These are phyloP conservation scores for Pseudanteris insignis DNA, from an alignment of 2,888 invertebrate genomes.

Conservation along the genomic window DNA sequence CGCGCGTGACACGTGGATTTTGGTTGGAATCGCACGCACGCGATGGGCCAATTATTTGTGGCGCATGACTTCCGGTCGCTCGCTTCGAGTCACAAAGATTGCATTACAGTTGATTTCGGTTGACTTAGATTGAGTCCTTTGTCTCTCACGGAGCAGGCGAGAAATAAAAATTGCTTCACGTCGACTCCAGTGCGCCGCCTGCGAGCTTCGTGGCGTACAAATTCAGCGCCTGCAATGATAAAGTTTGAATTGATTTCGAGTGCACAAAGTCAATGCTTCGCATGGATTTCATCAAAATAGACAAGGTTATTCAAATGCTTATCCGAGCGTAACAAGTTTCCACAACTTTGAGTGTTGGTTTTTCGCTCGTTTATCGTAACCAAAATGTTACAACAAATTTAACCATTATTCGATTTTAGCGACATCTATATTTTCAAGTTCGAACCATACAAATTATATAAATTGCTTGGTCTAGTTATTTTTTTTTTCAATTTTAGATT, in stretches of 20 bases:
- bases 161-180: conserved; percentile 60
- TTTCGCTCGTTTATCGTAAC: conserved; percentile 2
- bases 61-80: background rate
- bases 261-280: conserved; percentile 15
- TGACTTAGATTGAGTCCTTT: conserved; percentile 45
- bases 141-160: conserved; percentile 26
- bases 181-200: conserved; percentile 75
- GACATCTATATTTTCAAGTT: too few species aligned
- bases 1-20: too few species aligned
- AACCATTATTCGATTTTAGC: too few species aligned
- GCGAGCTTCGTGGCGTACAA: conserved; percentile 86
- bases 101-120: conserved; percentile 23
- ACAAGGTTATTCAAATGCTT: too few species aligned
- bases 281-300: conserved; percentile 3
- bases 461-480: too few species aligned
- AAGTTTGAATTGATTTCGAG: conserved; percentile 29
- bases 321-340: background rate
- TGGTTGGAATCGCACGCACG: too few species aligned
- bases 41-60: too few species aligned
- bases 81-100: conserved; percentile 26
- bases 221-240: conserved; percentile 74
- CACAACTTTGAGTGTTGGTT: conserved; percentile 4
- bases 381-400: too few species aligned
- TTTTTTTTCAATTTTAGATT: too few species aligned
- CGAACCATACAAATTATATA: too few species aligned